Base-by-base conservation (phyloP, 2,797 vertebrate species). In the Lagocephalus sceleratus region DNA sequence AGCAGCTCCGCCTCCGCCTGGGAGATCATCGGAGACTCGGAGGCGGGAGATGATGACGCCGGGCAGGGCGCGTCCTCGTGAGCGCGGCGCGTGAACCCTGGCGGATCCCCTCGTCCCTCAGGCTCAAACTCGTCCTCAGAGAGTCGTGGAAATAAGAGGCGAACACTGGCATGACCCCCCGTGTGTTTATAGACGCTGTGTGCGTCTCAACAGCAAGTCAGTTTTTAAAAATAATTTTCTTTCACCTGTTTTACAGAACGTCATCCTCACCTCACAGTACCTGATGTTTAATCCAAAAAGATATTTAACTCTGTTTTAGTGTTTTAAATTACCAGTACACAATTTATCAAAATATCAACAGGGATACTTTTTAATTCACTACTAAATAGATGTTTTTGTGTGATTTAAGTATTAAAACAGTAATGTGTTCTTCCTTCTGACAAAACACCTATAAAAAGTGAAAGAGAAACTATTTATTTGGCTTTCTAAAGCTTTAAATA, bases 1-100 rank as follows among this genome's bases (percentile, higher is more conserved):
- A 82, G 22, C 73, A 85, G 39, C 81, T 83, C 91, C 0, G 61
- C 82, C 66, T 91, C 92, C 58, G 74, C 78, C 43, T 94, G 93
- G 94, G 94, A 94, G 73, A 90, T 94, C 80, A 84, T 93, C 6
- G 85, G 88, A 19, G 90, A 93, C 45, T 66, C 76, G 6, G 84
- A 83, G 48, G 65, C 61, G 26, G 47, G 47, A 2, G 63, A 76
- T 19, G 82, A 60, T 3, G 82, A 60, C 3, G 35, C 25, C 0
- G 71, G 79, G 26, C 56, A 47, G 23, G 59, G 6, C 1, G 23
- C 22, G 10, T 20, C 70, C 0, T 54, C 71, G 41, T 83, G 71
- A 79, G 20, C 3, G 32, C 0, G 1, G 29, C 14, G 56, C 45
- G 2, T 5, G 41, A 57, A 40, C n/a, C 3, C 51, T 20, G 20